Percentiles rank a stretch among this genome's conserved stretches.
These are phyloP conservation scores for Tympanoctomys barrerae DNA, from an alignment of 2,797 vertebrate species.

Conservation along the genomic window DNA sequence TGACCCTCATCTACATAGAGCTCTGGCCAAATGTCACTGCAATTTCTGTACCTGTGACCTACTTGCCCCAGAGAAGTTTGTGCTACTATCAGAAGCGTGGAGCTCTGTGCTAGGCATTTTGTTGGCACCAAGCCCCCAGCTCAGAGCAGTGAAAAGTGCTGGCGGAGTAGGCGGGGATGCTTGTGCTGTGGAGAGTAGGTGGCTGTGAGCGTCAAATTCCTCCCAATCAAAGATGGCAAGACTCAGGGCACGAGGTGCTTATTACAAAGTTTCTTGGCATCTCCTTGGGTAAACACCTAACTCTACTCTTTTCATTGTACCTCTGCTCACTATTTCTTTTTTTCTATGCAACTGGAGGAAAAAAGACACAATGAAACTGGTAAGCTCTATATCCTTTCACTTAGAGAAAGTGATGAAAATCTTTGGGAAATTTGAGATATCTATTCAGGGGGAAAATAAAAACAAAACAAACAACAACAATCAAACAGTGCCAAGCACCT, in stretches of 20 bases:
- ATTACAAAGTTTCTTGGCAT: not conserved
- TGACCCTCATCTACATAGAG: not conserved
- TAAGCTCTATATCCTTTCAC: conserved; percentile 22
- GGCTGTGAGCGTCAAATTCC: not conserved
- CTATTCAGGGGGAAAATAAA: not conserved
- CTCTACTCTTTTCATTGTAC: not conserved
- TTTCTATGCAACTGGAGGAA: not conserved
- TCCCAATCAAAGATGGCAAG: not conserved
- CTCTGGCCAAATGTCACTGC: not conserved
- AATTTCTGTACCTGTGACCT: not conserved
- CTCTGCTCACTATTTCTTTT: not conserved
- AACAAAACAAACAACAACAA: no score
- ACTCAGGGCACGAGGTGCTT: not conserved
- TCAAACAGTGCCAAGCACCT: not conserved
- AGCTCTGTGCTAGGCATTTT: not conserved
- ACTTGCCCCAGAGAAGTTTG: no score
- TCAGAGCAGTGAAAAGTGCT: not conserved
- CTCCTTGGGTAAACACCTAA: not conserved
- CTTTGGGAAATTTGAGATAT: conserved; percentile 15
- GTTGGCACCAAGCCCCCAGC: not conserved
- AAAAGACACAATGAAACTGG: conserved; percentile 50
- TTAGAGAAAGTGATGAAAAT: conserved; percentile 37
- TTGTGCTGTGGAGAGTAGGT: conserved; percentile 4
- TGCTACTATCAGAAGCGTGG: not conserved
- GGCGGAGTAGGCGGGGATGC: not conserved